phyloP scores from a whole-genome alignment of 2,888 invertebrate genomes.

The Matsumyia berberina region DNA sequence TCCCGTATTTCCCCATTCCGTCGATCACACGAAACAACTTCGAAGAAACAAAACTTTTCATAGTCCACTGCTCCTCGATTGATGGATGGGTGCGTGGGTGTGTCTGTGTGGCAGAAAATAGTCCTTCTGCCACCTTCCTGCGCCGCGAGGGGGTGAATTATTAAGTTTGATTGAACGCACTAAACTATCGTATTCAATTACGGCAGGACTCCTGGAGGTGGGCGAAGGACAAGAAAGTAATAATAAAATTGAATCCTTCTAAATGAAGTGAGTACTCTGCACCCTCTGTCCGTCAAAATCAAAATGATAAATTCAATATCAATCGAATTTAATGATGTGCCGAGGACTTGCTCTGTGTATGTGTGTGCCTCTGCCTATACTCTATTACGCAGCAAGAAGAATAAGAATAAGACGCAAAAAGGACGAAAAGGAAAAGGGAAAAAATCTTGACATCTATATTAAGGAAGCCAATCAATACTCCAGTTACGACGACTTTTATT shows the following conservation, averaged over 20 bases:
- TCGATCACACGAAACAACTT: conserved; percentile 37
- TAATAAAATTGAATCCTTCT: conserved; percentile 45
- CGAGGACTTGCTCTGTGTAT: background rate
- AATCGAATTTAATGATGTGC: conserved; percentile 71
- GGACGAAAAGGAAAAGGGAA: conserved; percentile 3
- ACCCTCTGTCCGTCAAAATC: conserved; percentile 20
- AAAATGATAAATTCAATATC: conserved; percentile 74
- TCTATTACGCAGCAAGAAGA: conserved; percentile 12
- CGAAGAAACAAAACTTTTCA: conserved; percentile 78
- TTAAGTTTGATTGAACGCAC: conserved; percentile 61
- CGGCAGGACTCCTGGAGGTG: background rate
- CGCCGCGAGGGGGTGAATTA: conserved; percentile 56
- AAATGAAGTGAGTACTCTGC: conserved; percentile 23
- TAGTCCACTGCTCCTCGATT: conserved; percentile 84
- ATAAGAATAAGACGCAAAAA: conserved; percentile 25
- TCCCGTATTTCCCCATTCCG: background rate
- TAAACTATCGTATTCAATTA: conserved; percentile 30
- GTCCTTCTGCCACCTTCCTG: conserved; percentile 1
- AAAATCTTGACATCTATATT: conserved; percentile 57
- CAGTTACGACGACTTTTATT: conserved; percentile 67
- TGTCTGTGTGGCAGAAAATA: conserved; percentile 25
- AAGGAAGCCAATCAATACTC: conserved; percentile 74
- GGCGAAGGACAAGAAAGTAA: conserved; percentile 2
- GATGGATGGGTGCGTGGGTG: conserved; percentile 83
- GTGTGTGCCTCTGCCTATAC: background rate